Evolutionary conservation across 92 coral and sea anemone species (phyloP), one percentile per base, ranked within the genome.

Genomic region (Epizoanthus illoricatus): DNA sequence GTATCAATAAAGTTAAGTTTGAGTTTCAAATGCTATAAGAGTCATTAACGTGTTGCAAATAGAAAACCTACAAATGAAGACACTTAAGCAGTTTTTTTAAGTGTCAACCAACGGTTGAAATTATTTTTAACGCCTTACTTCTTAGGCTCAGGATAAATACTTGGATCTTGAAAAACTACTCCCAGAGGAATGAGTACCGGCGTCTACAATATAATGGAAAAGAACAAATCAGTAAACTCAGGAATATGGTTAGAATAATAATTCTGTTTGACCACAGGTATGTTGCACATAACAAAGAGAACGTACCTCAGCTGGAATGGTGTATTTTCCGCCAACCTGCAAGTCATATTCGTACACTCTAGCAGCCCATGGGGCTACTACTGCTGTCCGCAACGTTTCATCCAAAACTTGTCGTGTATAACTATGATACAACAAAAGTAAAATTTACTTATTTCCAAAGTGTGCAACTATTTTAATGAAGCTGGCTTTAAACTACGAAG

Each of bases 401-500:
- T 94, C 93, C 36, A 92, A 61, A 63, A 94, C 98, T 72, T 94
- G 98, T 56, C 97, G 93, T 15, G 94, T 88, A 73, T 90, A 94
- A 54, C 98, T 94, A 24, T 71, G 52, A 16, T 4, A 62, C 36
- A 28, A n/a, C 11, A 65, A 17, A 33, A 33, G 28, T n/a, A 66
- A 7, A 33, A 36, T 39, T 9, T 28, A 17, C 6, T 56, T 36
- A 11, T 60, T 12, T 23, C 12, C 5, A 17, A 36, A 12, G 60
- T 19, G 74, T 0, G 3, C 65, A 64, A 28, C 36, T 15, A 12
- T 65, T 56, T 33, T 18, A 5, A 11, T 49, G 10, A 49, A 49
- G 2, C 55, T 7, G 11, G 69, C 24, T 4, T 7, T 19, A 4
- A 33, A 24, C 71, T 7, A 33, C n/a, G 6, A 66, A 66, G 18